These are phyloP conservation scores for Steatocranus sp. DNA, from an alignment of 2,797 vertebrate species.

Conservation along the genomic window DNA sequence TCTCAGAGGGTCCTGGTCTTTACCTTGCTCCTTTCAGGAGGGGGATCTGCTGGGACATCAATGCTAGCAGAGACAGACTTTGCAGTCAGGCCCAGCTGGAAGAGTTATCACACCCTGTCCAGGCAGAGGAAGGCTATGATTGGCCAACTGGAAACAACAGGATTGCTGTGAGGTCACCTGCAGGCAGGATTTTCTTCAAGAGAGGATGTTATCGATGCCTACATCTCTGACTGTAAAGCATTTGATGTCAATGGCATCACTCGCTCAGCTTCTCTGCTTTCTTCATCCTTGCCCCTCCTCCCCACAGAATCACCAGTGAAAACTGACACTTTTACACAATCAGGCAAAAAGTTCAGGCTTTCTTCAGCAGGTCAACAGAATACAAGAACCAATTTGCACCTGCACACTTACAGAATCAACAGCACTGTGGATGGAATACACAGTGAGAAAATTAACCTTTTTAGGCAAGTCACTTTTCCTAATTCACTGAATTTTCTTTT, in stretches of 20 bases:
- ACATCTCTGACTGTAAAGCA: background rate
- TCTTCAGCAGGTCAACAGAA: background rate
- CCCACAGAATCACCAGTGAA: background rate
- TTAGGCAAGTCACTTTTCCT: background rate
- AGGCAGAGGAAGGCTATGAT: background rate
- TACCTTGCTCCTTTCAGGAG: background rate
- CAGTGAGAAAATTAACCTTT: background rate
- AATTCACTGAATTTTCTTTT: background rate
- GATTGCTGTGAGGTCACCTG: background rate
- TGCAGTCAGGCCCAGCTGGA: background rate
- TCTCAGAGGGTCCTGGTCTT: background rate
- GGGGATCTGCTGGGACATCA: background rate
- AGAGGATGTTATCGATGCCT: background rate
- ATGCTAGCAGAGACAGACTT: background rate
- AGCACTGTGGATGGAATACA: background rate
- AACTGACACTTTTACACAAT: background rate
- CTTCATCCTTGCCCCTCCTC: background rate
- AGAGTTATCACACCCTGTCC: background rate
- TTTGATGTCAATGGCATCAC: conserved; percentile 1
- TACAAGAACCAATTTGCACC: background rate
- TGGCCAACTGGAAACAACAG: conserved; percentile 9
- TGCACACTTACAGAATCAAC: background rate
- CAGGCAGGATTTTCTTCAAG: background rate
- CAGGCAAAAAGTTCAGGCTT: background rate
- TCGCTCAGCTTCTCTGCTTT: background rate